These are phyloP conservation scores for Squalus acanthias DNA, from an alignment of 2,797 vertebrate species.

Conservation along the genomic window DNA sequence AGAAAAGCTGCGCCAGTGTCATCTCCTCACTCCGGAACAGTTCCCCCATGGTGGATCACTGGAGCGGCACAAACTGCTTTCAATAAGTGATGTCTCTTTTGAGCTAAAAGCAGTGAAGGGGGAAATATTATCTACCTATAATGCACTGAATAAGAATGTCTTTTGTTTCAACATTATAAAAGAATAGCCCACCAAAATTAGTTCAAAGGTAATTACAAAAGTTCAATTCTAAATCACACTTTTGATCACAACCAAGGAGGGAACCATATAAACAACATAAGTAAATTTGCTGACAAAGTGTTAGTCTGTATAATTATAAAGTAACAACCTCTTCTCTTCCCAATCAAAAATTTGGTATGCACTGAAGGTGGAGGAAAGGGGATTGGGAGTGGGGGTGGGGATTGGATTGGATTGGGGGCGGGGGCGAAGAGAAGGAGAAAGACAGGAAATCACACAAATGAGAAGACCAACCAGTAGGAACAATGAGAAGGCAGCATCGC, in stretches of 20 bases:
- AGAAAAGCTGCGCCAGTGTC: conserved; percentile 91
- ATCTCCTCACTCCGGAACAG: conserved; percentile 94
- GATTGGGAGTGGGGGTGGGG: no score
- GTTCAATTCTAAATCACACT: not conserved
- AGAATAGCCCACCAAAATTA: not conserved
- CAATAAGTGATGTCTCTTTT: not conserved
- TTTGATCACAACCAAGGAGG: no score
- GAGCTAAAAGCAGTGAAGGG: conserved; percentile 17
- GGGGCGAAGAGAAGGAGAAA: not conserved
- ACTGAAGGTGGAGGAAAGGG: not conserved
- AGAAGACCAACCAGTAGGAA: not conserved
- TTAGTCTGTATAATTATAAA: not conserved
- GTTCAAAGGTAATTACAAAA: not conserved
- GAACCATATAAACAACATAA: not conserved
- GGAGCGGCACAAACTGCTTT: not conserved
- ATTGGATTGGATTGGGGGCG: no score
- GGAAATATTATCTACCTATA: conserved; percentile 43
- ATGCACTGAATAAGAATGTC: conserved; percentile 24
- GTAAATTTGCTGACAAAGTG: not conserved
- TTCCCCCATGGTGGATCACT: conserved; percentile 74
- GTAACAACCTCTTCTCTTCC: not conserved
- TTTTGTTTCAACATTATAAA: not conserved
- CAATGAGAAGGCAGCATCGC: not conserved
- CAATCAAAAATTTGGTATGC: not conserved
- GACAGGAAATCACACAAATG: not conserved